Evolutionary conservation across 2,888 invertebrate species (phyloP).

Genomic region (Agrotis segetum): DNA sequence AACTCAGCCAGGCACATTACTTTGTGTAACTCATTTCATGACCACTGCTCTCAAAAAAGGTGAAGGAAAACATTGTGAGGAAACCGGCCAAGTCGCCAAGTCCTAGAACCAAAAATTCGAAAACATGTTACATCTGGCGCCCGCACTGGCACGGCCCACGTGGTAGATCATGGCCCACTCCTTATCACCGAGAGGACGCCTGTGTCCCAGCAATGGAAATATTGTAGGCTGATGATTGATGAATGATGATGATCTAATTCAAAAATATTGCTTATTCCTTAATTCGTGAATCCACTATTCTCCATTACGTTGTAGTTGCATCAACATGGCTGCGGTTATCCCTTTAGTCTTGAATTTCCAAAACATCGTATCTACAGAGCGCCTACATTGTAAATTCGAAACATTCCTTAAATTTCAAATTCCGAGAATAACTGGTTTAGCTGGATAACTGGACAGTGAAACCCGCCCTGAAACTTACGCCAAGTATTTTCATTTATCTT

Average conservation of each 20-base stretch:
- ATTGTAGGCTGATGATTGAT: too few relatives aligned
- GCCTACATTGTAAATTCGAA: slow-evolving; percentile 66
- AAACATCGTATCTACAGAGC: slow-evolving; percentile 59
- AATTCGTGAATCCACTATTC: not conserved
- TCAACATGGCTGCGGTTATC: slow-evolving; percentile 52
- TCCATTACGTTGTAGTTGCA: slow-evolving; percentile 44
- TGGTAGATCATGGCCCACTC: too few relatives aligned
- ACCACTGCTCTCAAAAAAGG: too few relatives aligned
- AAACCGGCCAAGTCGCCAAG: too few relatives aligned
- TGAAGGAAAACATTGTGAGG: too few relatives aligned
- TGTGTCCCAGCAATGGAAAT: too few relatives aligned
- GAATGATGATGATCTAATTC: not conserved
- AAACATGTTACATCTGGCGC: too few relatives aligned
- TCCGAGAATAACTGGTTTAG: slow-evolving; percentile 68
- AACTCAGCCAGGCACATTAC: too few relatives aligned
- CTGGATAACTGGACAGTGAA: slow-evolving; percentile 69
- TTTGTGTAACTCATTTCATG: too few relatives aligned
- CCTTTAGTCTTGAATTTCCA: slow-evolving; percentile 61
- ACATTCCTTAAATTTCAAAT: slow-evolving; percentile 75
- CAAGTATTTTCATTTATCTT: slow-evolving; percentile 69
- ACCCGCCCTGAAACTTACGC: slow-evolving; percentile 64
- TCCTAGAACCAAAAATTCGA: too few relatives aligned
- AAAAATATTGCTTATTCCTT: not conserved
- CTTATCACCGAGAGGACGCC: too few relatives aligned
- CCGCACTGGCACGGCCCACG: too few relatives aligned